Evolutionary conservation across 2,113 vertebrate species (phyloP), one percentile per base, ranked within the genome.

Genomic region (Rana temporaria): DNA sequence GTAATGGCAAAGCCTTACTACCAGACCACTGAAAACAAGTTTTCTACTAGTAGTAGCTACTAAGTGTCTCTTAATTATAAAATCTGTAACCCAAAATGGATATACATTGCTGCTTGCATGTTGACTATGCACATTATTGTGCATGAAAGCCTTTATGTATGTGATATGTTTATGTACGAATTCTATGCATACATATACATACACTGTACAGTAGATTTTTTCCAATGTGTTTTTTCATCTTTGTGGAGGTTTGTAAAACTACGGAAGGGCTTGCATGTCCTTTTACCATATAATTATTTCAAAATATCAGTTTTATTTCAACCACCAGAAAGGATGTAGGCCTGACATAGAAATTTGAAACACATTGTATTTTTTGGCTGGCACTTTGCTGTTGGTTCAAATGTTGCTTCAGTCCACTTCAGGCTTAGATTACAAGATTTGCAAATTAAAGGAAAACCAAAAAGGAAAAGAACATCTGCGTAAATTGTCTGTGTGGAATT

Each of bases 401-500:
- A 94, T 94, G 90, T 92, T 93, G 91, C 89, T 95, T 94, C 93
- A 93, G 92, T 93, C 95, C 93, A 89, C 95, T 96, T 92, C 89
- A 92, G 93, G 95, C 94, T 97, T 97, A 95, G 94, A 96, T 97
- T 95, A 97, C 96, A 96, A 96, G 95, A 97, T 97, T 93, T 96
- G 93, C 93, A 97, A 98, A 98, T 96, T 93, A 94, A 97, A 97
- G 96, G 93, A 94, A 95, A 97, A 96, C 91, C 92, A 87, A 88
- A 92, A 91, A 89, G 89, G 88, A 86, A 92, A 94, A 92, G 92
- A 94, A 88, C 92, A 95, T 96, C 91, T 95, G 93, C 89, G 84
- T 89, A 84, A 92, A 91, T 91, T 88, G 90, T 86, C 87, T 89
- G 88, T 90, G 90, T 90, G 92, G 90, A 92, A 89, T 93, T 92